Percentiles rank a stretch among this genome's conserved stretches.
Evolutionary conservation across 2,113 vertebrate species (phyloP).

Genomic region (Perccottus glenii): DNA sequence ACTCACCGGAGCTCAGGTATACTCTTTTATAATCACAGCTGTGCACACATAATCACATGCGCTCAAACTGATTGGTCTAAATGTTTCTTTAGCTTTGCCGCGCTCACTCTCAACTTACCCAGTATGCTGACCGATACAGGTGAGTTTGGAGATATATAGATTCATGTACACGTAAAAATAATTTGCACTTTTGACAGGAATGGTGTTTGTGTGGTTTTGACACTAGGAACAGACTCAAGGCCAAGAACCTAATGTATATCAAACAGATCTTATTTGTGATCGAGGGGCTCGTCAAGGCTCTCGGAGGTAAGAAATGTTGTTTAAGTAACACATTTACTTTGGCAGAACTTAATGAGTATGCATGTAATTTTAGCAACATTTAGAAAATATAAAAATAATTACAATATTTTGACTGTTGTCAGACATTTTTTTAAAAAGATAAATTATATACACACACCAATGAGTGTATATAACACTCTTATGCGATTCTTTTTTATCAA

Average conservation of each 20-base stretch:
- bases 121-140: slow-evolving; percentile 92
- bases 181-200: not conserved
- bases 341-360: no score
- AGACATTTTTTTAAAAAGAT: no score
- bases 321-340: no score
- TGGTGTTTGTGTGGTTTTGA: slow-evolving; percentile 18
- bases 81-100: slow-evolving; percentile 84
- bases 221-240: slow-evolving; percentile 89
- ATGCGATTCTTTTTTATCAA: no score
- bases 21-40: not conserved
- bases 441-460: no score
- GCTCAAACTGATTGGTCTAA: no score
- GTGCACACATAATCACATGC: no score
- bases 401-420: no score
- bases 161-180: not conserved
- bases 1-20: slow-evolving; percentile 90
- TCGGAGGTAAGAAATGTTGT: slow-evolving; percentile 84
- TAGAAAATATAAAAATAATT: no score
- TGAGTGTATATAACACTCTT: no score
- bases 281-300: slow-evolving; percentile 83
- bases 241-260: slow-evolving; percentile 97
- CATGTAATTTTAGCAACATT: no score
- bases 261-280: slow-evolving; percentile 94
- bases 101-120: slow-evolving; percentile 89
- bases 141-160: slow-evolving; percentile 64